Evolutionary conservation across 2,113 vertebrate genomes (phyloP).

Genomic region (Calonectris borealis): DNA sequence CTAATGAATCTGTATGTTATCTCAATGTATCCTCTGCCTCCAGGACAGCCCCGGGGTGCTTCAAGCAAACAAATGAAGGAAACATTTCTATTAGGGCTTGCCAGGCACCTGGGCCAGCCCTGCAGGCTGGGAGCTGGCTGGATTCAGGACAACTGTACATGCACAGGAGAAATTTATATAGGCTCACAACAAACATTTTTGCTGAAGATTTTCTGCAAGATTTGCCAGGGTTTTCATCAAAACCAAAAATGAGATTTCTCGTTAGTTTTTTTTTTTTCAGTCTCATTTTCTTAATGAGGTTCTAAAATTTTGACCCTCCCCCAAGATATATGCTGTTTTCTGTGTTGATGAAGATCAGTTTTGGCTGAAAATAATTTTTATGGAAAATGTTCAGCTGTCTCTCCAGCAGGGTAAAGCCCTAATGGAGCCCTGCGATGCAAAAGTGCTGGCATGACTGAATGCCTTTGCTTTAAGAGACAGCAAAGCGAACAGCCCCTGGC

Average conservation of each 20-base stretch:
- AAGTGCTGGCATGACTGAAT: background rate
- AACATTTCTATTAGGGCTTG: background rate
- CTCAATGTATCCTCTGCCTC: background rate
- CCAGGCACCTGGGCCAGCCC: background rate
- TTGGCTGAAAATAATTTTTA: conserved; percentile 19
- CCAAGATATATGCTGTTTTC: background rate
- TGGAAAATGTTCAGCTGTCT: conserved; percentile 3
- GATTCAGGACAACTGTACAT: background rate
- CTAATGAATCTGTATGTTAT: conserved; percentile 15
- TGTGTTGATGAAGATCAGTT: background rate
- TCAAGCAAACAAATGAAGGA: background rate
- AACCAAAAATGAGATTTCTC: background rate
- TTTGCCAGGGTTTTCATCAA: background rate
- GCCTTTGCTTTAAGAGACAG: background rate
- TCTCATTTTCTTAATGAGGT: background rate
- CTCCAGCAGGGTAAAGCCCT: background rate
- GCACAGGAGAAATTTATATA: background rate
- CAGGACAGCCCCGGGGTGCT: background rate
- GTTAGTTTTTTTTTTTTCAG: background rate
- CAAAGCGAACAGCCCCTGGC: background rate
- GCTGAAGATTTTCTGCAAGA: background rate
- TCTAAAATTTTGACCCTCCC: background rate
- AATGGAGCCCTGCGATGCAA: background rate
- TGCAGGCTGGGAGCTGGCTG: background rate
- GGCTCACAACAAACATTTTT: background rate